A percentile compares a stretch with the other conserved stretches of the same genome.
These are phyloP conservation scores for Cheiracanthium punctorium DNA, from an alignment of 2,888 invertebrate species.

Conservation along the genomic window DNA sequence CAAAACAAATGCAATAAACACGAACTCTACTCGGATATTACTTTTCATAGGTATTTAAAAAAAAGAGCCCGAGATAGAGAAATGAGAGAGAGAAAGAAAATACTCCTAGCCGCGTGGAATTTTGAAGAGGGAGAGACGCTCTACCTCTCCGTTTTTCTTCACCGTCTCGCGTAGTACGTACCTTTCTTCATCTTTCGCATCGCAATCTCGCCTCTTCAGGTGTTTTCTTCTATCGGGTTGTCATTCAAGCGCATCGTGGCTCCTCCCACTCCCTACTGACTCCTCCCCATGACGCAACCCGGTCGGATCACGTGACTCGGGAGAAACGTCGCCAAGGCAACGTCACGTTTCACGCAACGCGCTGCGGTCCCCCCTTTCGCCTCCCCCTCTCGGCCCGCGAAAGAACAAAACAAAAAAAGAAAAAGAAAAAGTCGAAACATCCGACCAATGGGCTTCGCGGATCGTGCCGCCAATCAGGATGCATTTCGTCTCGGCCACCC, in stretches of 20 bases:
- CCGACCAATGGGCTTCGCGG: constrained; percentile 49
- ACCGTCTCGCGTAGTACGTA: neutral
- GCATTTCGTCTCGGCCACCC: constrained; percentile 40
- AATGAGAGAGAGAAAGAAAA: too few relatives aligned
- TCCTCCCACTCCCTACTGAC: constrained; percentile 21
- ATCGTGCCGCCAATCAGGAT: constrained; percentile 50
- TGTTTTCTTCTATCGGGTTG: constrained; percentile 56
- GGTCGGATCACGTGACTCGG: constrained; percentile 53
- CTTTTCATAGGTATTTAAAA: too few relatives aligned
- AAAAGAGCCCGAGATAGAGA: too few relatives aligned
- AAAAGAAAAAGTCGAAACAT: constrained; percentile 64
- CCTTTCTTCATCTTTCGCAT: constrained; percentile 29
- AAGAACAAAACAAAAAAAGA: constrained; percentile 44
- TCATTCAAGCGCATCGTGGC: constrained; percentile 54
- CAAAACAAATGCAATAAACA: too few relatives aligned
- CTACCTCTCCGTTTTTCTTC: neutral
- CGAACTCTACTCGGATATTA: too few relatives aligned
- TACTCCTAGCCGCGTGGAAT: neutral
- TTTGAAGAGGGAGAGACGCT: neutral
- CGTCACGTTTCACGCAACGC: constrained; percentile 67
- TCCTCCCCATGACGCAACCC: constrained; percentile 66
- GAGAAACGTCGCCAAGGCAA: constrained; percentile 62
- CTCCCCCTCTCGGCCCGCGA: constrained; percentile 5
- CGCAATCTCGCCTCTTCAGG: constrained; percentile 47
- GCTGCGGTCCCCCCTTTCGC: constrained; percentile 45